These are phyloP conservation scores for Congeria kusceri DNA, from an alignment of 2,888 invertebrate genomes.

Conservation along the genomic window DNA sequence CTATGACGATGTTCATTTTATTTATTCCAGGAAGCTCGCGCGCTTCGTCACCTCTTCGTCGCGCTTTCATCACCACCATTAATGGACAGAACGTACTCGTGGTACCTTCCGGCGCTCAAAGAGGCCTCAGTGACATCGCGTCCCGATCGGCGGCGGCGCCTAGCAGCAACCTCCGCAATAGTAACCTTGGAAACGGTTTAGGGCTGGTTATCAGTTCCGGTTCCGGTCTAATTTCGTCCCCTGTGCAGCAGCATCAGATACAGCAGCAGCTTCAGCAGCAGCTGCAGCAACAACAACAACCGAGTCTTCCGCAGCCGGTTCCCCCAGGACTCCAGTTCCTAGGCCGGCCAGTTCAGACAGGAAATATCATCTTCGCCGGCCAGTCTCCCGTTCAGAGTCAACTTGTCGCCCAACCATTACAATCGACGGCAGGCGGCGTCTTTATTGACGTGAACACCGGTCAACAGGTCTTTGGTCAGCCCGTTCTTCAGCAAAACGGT, in stretches of 20 bases:
- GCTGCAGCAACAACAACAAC: constrained; percentile 2
- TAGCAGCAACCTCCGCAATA: neutral
- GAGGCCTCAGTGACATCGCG: no score
- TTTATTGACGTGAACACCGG: no score
- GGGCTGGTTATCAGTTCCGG: no score
- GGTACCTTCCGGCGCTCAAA: neutral
- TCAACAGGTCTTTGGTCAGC: no score
- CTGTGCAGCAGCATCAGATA: neutral
- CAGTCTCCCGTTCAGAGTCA: no score
- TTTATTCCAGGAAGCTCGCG: no score
- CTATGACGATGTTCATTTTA: no score
- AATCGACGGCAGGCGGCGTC: no score
- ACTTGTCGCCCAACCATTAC: no score
- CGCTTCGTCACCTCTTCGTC: neutral
- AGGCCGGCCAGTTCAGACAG: neutral
- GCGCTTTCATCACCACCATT: neutral
- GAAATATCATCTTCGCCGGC: no score
- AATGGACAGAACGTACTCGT: neutral
- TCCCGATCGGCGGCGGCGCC: neutral
- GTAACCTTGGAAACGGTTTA: neutral
- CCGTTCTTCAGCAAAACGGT: no score
- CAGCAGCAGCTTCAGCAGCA: neutral
- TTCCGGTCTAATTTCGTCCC: no score
- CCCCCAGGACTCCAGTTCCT: constrained; percentile 1
- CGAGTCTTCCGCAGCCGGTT: neutral